These are phyloP conservation scores for Tribolium freemani DNA, from an alignment of 2,888 invertebrate genomes.

Conservation along the genomic window DNA sequence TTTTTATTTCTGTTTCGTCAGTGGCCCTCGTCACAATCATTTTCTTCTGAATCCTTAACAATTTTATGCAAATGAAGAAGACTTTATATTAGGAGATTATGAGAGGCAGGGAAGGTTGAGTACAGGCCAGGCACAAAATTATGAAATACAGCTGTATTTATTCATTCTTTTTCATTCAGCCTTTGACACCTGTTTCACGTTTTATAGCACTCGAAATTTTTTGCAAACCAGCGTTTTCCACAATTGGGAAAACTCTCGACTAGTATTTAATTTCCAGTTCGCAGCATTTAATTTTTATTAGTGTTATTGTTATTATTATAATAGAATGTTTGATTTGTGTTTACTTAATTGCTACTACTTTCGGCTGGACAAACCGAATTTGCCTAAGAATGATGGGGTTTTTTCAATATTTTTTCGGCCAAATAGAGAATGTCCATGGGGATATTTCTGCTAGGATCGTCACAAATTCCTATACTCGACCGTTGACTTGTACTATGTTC, in stretches of 20 bases:
- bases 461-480: conserved; percentile 46
- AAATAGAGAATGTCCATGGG: conserved; percentile 29
- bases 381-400: background rate
- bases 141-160: conserved; percentile 32
- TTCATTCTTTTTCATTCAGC: conserved; percentile 18
- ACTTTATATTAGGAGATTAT: conserved; percentile 57
- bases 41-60: conserved; percentile 33
- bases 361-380: background rate
- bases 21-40: background rate
- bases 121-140: conserved; percentile 9
- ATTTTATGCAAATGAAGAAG: conserved; percentile 60
- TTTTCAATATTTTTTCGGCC: background rate
- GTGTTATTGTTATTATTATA: conserved; percentile 23
- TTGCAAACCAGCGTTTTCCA: background rate
- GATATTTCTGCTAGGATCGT: conserved; percentile 43
- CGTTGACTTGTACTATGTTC: conserved; percentile 55
- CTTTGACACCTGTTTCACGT: conserved; percentile 16
- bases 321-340: conserved; percentile 15
- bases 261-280: background rate
- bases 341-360: conserved; percentile 16
- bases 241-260: background rate
- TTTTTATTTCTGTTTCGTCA: background rate
- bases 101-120: conserved; percentile 21
- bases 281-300: background rate
- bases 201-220: background rate